Evolutionary conservation across 2,797 vertebrate genomes (phyloP), one percentile per base, ranked within the genome.

Genomic region (Pyrrhura leucotis): DNA sequence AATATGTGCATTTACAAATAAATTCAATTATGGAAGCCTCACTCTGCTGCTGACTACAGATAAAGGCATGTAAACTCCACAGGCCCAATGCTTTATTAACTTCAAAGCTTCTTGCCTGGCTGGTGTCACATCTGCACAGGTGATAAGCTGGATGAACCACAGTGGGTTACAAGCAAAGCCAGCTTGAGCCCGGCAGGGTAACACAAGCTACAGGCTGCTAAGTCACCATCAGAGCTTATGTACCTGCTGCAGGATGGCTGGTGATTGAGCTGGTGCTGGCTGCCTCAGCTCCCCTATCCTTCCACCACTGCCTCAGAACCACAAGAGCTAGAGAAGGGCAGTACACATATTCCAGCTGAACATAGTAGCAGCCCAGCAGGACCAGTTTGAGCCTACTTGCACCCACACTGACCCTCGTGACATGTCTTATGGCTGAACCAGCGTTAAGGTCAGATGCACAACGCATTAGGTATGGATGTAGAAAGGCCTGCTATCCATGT

Each of bases 321-420:
- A 14, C 15, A 5, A 21, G 37, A 54, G 31, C 4, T 7, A 39
- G n/a, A 51, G 44, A 40, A 48, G 54, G 40, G 11, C 48, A 72
- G n/a, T 29, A 11, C 53, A 23, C 18, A 29, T 14, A 48, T 63
- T 47, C 19, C 11, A 39, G 35, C 44, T 20, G 35, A 33, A 22
- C 2, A 22, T 0, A 40, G 23, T 7, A 25, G 14, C 40, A 47
- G 65, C 44, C 44, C 69, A 29, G 65, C 31, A 67, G 15, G 33
- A 16, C 42, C 19, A 11, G 16, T 2, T 5, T 4, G 28, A 74
- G 40, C 45, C 25, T 50, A 68, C 44, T 14, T 25, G 61, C 28
- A 31, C 33, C 47, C 5, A 14, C 5, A 2, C 2, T 4, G 40
- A 16, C 18, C 21, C 35, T 18, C 1, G 0, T 9, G 10, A 29